Evolutionary conservation across 1,140 invertebrate genomes (phyloP).

Genomic region (Ericerus pela): DNA sequence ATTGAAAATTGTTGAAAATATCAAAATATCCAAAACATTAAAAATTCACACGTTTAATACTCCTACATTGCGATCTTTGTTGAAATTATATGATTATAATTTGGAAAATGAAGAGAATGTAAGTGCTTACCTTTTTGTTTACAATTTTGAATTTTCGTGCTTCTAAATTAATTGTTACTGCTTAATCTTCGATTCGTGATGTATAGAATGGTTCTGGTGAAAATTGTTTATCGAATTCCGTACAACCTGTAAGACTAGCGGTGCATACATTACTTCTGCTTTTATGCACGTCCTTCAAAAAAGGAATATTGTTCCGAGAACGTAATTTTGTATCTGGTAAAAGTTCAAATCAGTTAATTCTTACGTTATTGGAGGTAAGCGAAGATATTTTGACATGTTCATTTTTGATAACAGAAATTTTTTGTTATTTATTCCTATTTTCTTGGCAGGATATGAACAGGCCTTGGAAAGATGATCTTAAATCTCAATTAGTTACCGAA

Average conservation of each 20-base stretch:
- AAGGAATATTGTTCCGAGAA: constrained; percentile 1
- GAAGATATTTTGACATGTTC: not conserved
- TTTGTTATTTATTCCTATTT: not conserved
- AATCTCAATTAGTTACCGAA: not conserved
- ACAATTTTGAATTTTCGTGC: too few species aligned
- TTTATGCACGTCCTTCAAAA: not conserved
- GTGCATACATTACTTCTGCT: not conserved
- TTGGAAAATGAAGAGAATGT: not conserved
- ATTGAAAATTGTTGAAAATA: constrained; percentile 6
- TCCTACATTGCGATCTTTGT: not conserved
- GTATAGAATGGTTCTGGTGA: too few species aligned
- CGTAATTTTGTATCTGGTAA: not conserved
- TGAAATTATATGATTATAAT: not conserved
- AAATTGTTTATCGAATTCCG: too few species aligned
- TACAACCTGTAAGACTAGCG: not conserved
- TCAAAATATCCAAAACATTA: not conserved
- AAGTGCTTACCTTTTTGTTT: too few species aligned
- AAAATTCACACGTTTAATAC: constrained; percentile 4
- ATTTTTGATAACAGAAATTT: not conserved
- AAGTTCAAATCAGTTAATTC: not conserved
- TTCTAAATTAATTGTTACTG: too few species aligned
- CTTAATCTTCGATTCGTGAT: too few species aligned
- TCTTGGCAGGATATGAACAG: not conserved
- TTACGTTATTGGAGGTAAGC: not conserved
- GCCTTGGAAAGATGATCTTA: not conserved